These are phyloP conservation scores for Amiota minor DNA, from an alignment of 2,888 invertebrate genomes.

Conservation along the genomic window DNA sequence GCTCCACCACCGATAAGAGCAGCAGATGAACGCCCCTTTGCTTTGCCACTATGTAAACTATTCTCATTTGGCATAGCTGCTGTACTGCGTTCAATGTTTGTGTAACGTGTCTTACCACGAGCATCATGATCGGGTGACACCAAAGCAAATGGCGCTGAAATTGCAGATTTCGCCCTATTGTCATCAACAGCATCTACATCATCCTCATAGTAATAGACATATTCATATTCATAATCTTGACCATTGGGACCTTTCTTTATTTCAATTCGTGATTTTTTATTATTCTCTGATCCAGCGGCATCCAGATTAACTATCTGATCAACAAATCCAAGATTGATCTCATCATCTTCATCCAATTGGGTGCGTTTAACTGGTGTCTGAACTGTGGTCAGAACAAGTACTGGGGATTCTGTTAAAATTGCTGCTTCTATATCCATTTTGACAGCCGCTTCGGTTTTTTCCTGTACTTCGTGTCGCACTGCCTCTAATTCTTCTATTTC, in stretches of 20 bases:
- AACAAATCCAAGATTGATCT: conserved; percentile 68
- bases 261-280: conserved; percentile 82
- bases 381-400: conserved; percentile 60
- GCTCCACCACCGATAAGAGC: conserved; percentile 8
- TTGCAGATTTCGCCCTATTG: conserved; percentile 71
- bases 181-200: too few species aligned
- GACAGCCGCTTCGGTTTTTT: conserved; percentile 44
- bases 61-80: conserved; percentile 76
- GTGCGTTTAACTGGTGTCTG: conserved; percentile 51
- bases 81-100: conserved; percentile 72
- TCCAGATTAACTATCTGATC: conserved; percentile 77
- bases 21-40: conserved; percentile 73
- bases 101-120: conserved; percentile 74
- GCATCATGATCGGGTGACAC: conserved; percentile 71
- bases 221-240: conserved; percentile 92
- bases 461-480: conserved; percentile 59
- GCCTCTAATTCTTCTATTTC: conserved; percentile 67
- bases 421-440: too few species aligned
- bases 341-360: conserved; percentile 50
- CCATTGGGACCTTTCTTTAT: conserved; percentile 92
- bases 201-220: conserved; percentile 92
- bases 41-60: conserved; percentile 78
- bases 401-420: conserved; percentile 51
- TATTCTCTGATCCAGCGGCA: conserved; percentile 80
- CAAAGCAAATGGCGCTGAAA: conserved; percentile 42